Conservation (phyloP, 2,113 vertebrate species). For the Gulo gulo region DNA sequence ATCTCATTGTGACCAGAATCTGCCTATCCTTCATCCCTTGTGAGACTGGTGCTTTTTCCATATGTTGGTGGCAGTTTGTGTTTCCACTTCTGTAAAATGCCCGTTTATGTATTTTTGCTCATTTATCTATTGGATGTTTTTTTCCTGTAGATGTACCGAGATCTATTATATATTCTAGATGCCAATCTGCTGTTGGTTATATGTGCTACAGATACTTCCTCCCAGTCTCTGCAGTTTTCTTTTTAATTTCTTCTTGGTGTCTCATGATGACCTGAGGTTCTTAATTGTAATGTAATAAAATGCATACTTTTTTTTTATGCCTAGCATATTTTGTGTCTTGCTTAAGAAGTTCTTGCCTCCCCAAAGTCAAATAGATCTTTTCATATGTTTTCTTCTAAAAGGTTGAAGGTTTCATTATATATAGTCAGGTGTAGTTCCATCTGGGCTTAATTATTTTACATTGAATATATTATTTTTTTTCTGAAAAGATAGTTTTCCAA, state of each 20-base stretch:
- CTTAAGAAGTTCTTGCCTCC: neutral
- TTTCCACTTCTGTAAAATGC: neutral
- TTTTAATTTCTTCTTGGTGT: neutral
- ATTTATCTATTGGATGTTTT: neutral
- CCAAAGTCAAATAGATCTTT: neutral
- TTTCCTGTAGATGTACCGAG: neutral
- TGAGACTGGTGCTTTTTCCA: neutral
- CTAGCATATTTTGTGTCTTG: neutral
- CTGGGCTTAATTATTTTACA: neutral
- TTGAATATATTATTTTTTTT: neutral
- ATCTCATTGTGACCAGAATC: neutral
- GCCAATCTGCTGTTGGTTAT: neutral
- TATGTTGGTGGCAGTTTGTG: neutral
- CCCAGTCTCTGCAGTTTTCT: neutral
- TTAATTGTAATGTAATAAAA: neutral
- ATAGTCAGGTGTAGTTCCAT: neutral
- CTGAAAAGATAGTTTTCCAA: neutral
- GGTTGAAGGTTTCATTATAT: neutral
- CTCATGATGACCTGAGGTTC: neutral
- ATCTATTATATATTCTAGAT: neutral
- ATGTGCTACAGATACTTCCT: neutral
- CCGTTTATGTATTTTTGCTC: neutral
- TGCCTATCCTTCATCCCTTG: neutral
- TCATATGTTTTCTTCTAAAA: neutral
- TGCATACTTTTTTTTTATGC: neutral